Conservation (phyloP, 2,113 vertebrate genomes). For the Madoqua kirkii region DNA sequence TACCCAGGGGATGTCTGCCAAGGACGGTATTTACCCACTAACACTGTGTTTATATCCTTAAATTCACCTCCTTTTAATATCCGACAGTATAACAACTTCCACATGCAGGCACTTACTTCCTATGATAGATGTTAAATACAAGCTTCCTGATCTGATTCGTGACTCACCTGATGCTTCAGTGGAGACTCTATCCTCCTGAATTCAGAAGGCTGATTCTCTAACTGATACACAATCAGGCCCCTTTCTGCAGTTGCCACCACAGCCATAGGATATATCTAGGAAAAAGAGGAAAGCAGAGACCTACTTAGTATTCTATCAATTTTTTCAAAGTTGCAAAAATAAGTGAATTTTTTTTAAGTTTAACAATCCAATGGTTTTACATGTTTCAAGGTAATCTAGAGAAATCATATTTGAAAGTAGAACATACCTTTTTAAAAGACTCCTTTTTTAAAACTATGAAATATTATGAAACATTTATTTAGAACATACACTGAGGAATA, state of each 20-base stretch:
- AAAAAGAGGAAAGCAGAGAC: neutral
- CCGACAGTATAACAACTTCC: fast-evolving
- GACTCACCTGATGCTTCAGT: conserved; percentile 94
- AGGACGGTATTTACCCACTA: neutral
- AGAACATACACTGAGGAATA: neutral
- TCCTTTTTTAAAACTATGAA: neutral
- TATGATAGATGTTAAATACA: fast-evolving
- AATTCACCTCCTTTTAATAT: neutral
- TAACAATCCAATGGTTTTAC: neutral
- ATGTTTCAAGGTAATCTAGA: neutral
- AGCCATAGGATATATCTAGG: conserved; percentile 97
- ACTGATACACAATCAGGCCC: conserved; percentile 96
- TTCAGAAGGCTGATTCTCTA: conserved; percentile 98
- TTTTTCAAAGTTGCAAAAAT: neutral
- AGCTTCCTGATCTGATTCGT: fast-evolving
- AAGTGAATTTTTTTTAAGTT: neutral
- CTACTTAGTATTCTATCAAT: neutral
- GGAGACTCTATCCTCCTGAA: conserved; percentile 98
- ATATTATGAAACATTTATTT: neutral
- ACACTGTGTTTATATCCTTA: neutral
- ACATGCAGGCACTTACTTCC: fast-evolving
- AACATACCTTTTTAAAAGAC: neutral
- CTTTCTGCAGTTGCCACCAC: conserved; percentile 96
- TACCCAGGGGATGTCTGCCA: neutral
- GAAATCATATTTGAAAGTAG: neutral